Conservation (phyloP, 2,113 vertebrate genomes). For the Pristiophorus japonicus region DNA sequence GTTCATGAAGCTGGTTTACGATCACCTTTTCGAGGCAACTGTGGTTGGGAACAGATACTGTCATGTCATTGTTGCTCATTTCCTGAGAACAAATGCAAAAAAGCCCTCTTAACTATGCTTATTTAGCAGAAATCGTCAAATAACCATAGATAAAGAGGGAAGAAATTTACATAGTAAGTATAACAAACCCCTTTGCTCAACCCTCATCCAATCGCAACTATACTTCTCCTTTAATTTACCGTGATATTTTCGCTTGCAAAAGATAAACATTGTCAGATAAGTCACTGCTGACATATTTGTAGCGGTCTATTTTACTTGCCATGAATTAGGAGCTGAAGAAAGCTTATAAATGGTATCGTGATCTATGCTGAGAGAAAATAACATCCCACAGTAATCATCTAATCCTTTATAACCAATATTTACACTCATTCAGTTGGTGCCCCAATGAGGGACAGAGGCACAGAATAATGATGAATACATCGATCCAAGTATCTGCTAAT, state of each 20-base stretch:
- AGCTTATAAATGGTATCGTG: background rate
- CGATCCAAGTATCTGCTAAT: background rate
- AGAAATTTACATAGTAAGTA: background rate
- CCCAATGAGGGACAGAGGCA: background rate
- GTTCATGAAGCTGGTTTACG: too few relatives aligned
- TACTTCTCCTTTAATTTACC: too few relatives aligned
- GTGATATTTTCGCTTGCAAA: background rate
- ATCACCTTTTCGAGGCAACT: too few relatives aligned
- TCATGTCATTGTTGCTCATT: background rate
- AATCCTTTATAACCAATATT: background rate
- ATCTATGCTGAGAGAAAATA: background rate
- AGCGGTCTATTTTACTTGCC: background rate
- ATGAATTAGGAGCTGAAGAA: background rate
- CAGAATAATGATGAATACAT: background rate
- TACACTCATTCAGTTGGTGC: background rate
- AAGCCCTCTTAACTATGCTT: background rate
- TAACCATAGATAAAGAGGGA: background rate
- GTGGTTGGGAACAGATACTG: too few relatives aligned
- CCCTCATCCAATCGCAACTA: background rate
- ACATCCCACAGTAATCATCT: background rate
- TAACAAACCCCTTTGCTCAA: background rate
- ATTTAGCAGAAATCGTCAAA: background rate
- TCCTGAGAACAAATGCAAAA: background rate
- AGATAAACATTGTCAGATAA: background rate
- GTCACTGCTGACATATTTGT: background rate